Evolutionary conservation across 1,140 invertebrate genomes (phyloP).

Genomic region (Ooceraea biroi): DNA sequence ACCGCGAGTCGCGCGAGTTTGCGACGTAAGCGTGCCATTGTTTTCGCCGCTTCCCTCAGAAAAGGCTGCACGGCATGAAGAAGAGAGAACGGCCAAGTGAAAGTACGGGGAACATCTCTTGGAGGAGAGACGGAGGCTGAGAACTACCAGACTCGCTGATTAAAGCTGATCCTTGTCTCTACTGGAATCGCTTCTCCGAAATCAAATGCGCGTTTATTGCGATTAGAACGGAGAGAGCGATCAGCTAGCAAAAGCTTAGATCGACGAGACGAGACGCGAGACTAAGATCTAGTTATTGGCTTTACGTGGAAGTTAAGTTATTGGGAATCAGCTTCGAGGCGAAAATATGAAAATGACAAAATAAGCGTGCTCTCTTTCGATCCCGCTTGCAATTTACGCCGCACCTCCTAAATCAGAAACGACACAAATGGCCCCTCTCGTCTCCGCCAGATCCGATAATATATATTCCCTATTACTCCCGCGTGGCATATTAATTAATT

Average conservation of each 20-base stretch:
- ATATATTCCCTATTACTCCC: background rate
- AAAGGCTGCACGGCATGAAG: constrained; percentile 70
- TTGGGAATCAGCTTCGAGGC: background rate
- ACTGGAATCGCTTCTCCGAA: constrained; percentile 9
- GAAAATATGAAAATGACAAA: background rate
- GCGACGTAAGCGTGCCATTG: constrained; percentile 83
- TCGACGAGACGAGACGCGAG: too few relatives aligned
- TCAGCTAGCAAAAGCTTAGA: background rate
- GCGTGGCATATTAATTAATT: constrained; percentile 34
- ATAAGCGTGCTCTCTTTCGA: too few relatives aligned
- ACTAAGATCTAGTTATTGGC: background rate
- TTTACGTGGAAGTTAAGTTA: background rate
- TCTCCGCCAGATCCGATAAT: background rate
- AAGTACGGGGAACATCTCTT: constrained; percentile 44
- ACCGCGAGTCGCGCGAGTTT: constrained; percentile 78
- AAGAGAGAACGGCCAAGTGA: constrained; percentile 34
- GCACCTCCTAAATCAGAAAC: background rate
- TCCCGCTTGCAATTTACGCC: background rate
- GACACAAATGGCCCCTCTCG: background rate
- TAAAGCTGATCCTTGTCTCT: constrained; percentile 64
- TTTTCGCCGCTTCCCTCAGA: constrained; percentile 80
- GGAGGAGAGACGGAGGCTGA: constrained; percentile 34
- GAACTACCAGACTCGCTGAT: constrained; percentile 61
- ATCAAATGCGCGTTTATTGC: constrained; percentile 31
- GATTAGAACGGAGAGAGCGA: background rate